Evolutionary conservation across 2,797 vertebrate species (phyloP).

Genomic region (Enteromius anoplus): DNA sequence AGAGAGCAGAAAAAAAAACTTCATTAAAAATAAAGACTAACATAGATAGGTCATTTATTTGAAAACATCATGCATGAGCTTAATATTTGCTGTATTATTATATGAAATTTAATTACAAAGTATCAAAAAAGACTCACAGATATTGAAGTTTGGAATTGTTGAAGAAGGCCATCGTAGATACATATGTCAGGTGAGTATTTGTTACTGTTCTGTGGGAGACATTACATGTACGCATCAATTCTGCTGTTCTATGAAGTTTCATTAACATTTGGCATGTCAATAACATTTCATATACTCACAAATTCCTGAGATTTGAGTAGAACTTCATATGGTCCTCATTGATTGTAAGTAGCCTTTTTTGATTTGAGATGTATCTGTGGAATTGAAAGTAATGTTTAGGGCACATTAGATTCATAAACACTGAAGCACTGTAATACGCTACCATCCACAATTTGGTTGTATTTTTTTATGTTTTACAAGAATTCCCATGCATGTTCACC

Average conservation of each 20-base stretch:
- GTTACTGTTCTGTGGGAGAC: slow-evolving; percentile 87
- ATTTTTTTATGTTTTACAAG: neutral
- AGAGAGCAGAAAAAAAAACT: neutral
- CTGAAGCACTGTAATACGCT: neutral
- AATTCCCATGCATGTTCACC: neutral
- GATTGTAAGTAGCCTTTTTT: slow-evolving; percentile 87
- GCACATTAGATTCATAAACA: neutral
- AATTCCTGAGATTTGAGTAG: slow-evolving; percentile 91
- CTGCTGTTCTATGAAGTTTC: neutral
- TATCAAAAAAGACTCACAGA: slow-evolving; percentile 83
- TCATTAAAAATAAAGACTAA: neutral
- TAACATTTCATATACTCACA: slow-evolving; percentile 83
- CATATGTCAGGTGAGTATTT: slow-evolving; percentile 85
- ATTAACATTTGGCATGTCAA: neutral
- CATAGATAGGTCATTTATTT: neutral
- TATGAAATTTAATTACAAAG: neutral
- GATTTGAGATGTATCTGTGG: slow-evolving; percentile 90
- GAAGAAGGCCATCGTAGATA: slow-evolving; percentile 89
- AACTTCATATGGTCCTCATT: slow-evolving; percentile 89
- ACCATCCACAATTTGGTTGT: no score
- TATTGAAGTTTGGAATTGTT: slow-evolving; percentile 92
- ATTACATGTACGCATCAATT: neutral
- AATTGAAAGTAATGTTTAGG: slow-evolving; percentile 25
- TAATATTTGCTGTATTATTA: neutral
- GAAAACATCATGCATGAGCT: neutral